Evolutionary conservation across 2,113 vertebrate species (phyloP).

Genomic region (Chloropsis cyanopogon): DNA sequence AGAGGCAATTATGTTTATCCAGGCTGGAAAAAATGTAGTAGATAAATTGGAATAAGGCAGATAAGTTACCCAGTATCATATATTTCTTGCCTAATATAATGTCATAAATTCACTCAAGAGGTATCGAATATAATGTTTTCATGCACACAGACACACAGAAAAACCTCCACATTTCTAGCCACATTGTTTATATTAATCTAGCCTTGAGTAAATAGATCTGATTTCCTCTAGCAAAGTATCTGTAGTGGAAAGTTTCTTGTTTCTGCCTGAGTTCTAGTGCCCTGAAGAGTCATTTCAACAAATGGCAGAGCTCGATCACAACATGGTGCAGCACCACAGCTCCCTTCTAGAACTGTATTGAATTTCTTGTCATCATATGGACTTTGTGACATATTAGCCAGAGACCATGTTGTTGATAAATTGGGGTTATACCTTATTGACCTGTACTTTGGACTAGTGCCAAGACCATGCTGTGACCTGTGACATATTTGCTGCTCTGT

Average conservation of each 20-base stretch:
- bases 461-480: neutral
- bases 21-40: neutral
- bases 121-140: neutral
- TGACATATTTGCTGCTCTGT: neutral
- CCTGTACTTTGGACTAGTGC: neutral
- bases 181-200: neutral
- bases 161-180: neutral
- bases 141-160: neutral
- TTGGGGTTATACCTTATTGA: neutral
- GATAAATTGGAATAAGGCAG: neutral
- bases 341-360: neutral
- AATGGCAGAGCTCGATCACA: neutral
- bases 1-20: neutral
- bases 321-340: neutral
- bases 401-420: neutral
- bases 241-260: neutral
- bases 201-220: neutral
- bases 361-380: neutral
- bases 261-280: neutral
- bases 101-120: neutral
- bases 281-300: neutral
- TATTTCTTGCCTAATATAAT: neutral
- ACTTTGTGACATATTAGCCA: neutral
- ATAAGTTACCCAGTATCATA: neutral
- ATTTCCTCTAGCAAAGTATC: neutral